Base-by-base conservation (phyloP, 2,113 vertebrate genomes). In the Mus musculus region DNA sequence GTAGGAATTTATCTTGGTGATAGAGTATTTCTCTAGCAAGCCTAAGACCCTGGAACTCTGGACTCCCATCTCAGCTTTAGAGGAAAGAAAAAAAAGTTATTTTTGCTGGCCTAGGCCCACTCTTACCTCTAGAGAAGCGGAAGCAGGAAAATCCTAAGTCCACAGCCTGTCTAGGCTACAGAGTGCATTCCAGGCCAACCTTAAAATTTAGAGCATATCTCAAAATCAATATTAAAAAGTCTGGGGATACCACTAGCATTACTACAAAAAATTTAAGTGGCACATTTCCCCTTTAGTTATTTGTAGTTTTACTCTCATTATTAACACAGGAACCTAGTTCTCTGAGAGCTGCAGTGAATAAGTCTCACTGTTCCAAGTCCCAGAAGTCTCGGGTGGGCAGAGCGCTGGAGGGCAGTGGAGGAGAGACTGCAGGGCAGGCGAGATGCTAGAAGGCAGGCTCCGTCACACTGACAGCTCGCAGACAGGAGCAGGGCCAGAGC, bases 261-360 rank as follows among this genome's bases (percentile, higher is more conserved):
- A 56, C 22, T n/a, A 75, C 36, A 89, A 71, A 5, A 61, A 69
- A 84, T 91, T 28, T 16, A 85, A 1, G 77, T 92, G 33, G 59
- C 67, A 24, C 61, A 33, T 77, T 86, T 63, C 77, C 30, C 42
- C n/a, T 94, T 93, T 88, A 26, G 52, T 56, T 89, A 36, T 85
- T 94, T 88, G 16, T 3, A 6, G 71, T 77, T 88, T 49, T 77
- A 20, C 13, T 78, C 88, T 95, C 52, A 88, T 71, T 72, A 90
- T 39, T 95, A 88, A 93, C 30, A 90, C 77, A 87, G 30, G 30
- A 73, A n/a, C 59, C 63, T 88, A 78, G n/a, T 93, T 93, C 46
- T 95, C 90, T 77, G 56, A 93, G 80, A 75, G 56, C 42, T 90
- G 71, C 33, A 24, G 7, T 88, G 77, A 49, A 49, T 7, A 49